Conservation (phyloP, 2,888 invertebrate genomes). For the Notodonta dromedarius region DNA sequence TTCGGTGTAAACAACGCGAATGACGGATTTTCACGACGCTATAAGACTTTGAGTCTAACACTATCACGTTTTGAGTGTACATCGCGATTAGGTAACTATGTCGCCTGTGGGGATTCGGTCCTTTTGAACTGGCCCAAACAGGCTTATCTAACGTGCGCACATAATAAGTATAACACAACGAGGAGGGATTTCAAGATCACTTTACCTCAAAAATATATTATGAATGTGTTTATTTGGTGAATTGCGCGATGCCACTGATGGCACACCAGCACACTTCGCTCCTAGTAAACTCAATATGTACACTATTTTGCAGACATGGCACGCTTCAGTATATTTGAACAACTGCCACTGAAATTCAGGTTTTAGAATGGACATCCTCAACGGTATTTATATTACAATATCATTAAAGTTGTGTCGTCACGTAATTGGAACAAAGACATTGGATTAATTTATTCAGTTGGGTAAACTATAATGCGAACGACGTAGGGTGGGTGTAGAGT, state of each 20-base stretch:
- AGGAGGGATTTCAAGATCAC: conserved; percentile 7
- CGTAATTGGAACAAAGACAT: conserved; percentile 60
- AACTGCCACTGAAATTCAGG: conserved; percentile 68
- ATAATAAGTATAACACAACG: not conserved
- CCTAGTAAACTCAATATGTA: conserved; percentile 22
- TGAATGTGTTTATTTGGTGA: conserved; percentile 31
- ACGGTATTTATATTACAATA: conserved; percentile 40
- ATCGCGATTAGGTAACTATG: conserved; percentile 39
- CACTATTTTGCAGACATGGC: conserved; percentile 55
- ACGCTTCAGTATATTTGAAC: conserved; percentile 71
- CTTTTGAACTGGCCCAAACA: conserved; percentile 15
- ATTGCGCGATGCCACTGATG: conserved; percentile 42
- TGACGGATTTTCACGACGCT: conserved; percentile 72
- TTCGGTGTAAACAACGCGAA: conserved; percentile 68
- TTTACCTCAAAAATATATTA: conserved; percentile 9
- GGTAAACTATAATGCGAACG: conserved; percentile 40
- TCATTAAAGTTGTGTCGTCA: conserved; percentile 48
- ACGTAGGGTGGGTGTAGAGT: conserved; percentile 10
- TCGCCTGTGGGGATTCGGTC: conserved; percentile 9
- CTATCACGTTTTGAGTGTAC: conserved; percentile 65
- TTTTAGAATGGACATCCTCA: conserved; percentile 44
- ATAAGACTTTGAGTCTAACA: conserved; percentile 62
- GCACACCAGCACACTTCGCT: conserved; percentile 23
- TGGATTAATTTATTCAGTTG: conserved; percentile 68
- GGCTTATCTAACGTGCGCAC: conserved; percentile 6